Base-by-base conservation (phyloP, 2,888 invertebrate species). In the Thymelicus sylvestris region DNA sequence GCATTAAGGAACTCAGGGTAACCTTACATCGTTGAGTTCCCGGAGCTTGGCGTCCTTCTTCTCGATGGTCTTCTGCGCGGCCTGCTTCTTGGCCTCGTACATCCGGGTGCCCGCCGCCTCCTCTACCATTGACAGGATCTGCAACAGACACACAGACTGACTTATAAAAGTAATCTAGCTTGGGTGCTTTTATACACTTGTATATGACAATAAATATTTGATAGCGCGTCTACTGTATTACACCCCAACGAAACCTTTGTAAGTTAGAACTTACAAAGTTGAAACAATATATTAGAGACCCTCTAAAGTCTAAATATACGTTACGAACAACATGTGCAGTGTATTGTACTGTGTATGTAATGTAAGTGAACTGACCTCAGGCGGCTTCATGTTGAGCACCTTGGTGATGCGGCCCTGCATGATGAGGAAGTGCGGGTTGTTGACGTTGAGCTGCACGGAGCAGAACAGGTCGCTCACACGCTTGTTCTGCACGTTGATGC, bases 321-420 rank as follows among this genome's bases (percentile, higher is more conserved):
- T n/a, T n/a, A n/a, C n/a, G n/a, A n/a, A n/a, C n/a, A n/a, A n/a
- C n/a, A n/a, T n/a, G 19, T 19, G 19, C 19, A 19, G 2, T 19
- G 2, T 19, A 19, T 19, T 19, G 19, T 19, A 19, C 19, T 19
- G 8, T 44, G 12, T 0, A 12, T 8, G 12, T 41, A 41, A 12
- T 8, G 12, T 41, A 41, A 8, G 44, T 12, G 7, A 12, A 75
- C 83, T 84, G 88, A 98, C 98, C 95, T 99, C 99, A 60, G 96
- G 95, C 0, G 99, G 99, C 85, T 99, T 99, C 99, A 99, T 99
- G 87, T 98, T 99, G 39, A 99, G 94, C 2, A 99, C 99, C 94
- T 99, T 99, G 1, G 99, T 99, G 77, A 99, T 99, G 76, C 98
- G 95, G 0, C 99, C 99, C 94, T 99, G 99, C 99, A 99, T 99